Evolutionary conservation across 2,888 invertebrate genomes (phyloP).

Genomic region (Buathra laborator): DNA sequence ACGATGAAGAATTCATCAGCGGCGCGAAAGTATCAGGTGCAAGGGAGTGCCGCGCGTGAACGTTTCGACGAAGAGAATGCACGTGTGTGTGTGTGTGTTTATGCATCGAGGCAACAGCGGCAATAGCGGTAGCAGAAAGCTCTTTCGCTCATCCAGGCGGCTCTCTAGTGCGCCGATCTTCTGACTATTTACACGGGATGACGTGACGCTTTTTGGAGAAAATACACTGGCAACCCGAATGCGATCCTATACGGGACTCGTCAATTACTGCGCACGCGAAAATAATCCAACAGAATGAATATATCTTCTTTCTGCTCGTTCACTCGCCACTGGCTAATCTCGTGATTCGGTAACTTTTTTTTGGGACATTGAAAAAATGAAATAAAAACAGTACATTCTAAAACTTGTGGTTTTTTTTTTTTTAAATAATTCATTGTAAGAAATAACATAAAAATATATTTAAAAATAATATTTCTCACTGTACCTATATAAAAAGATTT

Average conservation of each 20-base stretch:
- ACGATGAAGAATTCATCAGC: constrained; percentile 79
- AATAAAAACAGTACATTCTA: too few relatives aligned
- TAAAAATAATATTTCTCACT: too few relatives aligned
- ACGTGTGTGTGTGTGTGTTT: constrained; percentile 25
- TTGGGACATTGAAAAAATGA: too few relatives aligned
- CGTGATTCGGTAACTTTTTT: too few relatives aligned
- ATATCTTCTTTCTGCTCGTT: too few relatives aligned
- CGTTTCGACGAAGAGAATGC: constrained; percentile 56
- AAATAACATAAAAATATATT: too few relatives aligned
- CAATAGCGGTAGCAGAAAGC: constrained; percentile 51
- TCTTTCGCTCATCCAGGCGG: constrained; percentile 54
- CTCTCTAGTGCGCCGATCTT: constrained; percentile 21
- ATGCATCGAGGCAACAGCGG: constrained; percentile 29
- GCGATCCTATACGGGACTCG: constrained; percentile 32
- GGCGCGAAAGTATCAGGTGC: constrained; percentile 82
- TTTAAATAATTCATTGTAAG: too few relatives aligned
- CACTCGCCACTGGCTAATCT: too few relatives aligned
- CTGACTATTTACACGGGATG: constrained; percentile 82
- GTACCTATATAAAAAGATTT: too few relatives aligned
- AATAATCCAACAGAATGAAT: not conserved
- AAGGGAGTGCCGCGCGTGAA: constrained; percentile 67
- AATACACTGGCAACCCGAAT: constrained; percentile 43
- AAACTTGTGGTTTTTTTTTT: too few relatives aligned
- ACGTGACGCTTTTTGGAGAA: constrained; percentile 81
- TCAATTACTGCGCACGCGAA: constrained; percentile 55